A percentile compares a stretch with the other conserved stretches of the same genome.
phyloP scores from a whole-genome alignment of 2,888 invertebrate species.

The Stenurella melanura region DNA sequence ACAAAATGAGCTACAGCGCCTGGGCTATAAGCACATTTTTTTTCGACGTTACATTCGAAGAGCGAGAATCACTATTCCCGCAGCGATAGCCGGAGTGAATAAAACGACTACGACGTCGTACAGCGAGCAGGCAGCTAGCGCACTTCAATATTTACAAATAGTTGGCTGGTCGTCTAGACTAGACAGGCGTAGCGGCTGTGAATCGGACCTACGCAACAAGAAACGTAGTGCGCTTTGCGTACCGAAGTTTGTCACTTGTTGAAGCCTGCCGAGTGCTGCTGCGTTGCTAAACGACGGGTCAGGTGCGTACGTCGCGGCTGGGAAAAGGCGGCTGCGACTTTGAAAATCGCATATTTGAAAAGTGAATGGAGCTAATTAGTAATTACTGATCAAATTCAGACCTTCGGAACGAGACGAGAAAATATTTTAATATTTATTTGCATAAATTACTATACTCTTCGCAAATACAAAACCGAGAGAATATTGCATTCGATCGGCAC shows the following conservation, averaged over 20 bases:
- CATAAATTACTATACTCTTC: no score
- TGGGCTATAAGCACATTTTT: background rate
- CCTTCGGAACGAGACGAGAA: background rate
- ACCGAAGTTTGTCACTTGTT: conserved; percentile 38
- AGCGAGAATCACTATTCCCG: background rate
- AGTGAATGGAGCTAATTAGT: no score
- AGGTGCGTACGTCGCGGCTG: conserved; percentile 19
- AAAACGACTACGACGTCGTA: background rate
- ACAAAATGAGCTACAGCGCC: no score
- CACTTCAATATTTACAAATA: conserved; percentile 60
- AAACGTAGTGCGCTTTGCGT: conserved; percentile 54
- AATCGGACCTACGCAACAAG: conserved; percentile 61
- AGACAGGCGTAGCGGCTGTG: conserved; percentile 31
- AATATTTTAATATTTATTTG: background rate
- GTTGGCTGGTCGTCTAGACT: conserved; percentile 58
- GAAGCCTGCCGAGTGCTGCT: conserved; percentile 9
- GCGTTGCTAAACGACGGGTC: conserved; percentile 16
- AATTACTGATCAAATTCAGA: no score
- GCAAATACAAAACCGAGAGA: no score
- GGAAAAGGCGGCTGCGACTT: background rate
- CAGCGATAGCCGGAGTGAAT: background rate
- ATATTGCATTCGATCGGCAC: no score
- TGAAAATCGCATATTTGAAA: no score
- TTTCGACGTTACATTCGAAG: background rate
- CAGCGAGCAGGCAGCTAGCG: conserved; percentile 32